phyloP scores from a whole-genome alignment of 2,888 invertebrate genomes.

The Vandiemenella viatica region DNA sequence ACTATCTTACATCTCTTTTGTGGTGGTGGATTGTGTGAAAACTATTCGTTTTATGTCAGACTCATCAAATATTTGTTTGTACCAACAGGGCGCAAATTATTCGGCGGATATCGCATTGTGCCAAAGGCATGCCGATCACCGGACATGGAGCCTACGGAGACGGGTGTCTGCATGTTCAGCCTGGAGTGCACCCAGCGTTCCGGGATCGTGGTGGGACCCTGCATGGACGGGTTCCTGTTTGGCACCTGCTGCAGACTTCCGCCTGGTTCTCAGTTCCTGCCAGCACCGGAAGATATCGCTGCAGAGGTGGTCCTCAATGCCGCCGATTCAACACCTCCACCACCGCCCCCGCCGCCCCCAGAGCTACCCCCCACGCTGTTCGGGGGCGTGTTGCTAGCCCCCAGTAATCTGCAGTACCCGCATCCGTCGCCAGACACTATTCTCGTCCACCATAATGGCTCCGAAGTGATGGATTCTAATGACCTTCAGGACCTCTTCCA shows the following conservation, averaged over 20 bases:
- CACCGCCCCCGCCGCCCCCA: slow-evolving; percentile 2
- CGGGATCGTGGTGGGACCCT: slow-evolving; percentile 75
- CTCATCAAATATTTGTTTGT: neutral
- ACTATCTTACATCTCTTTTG: too few species aligned
- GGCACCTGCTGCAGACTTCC: slow-evolving; percentile 78
- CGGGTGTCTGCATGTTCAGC: slow-evolving; percentile 85
- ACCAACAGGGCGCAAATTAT: slow-evolving; percentile 47
- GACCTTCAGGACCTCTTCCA: slow-evolving; percentile 28
- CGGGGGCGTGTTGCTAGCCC: neutral
- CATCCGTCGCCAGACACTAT: slow-evolving; percentile 41
- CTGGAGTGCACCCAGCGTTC: slow-evolving; percentile 67
- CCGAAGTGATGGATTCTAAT: slow-evolving; percentile 34
- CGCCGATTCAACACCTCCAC: neutral
- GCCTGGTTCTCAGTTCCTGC: slow-evolving; percentile 18
- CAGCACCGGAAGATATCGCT: neutral
- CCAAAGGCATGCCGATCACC: slow-evolving; percentile 57
- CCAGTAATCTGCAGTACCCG: too few species aligned
- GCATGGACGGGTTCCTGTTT: slow-evolving; percentile 85
- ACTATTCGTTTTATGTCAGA: too few species aligned
- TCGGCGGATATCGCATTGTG: slow-evolving; percentile 75
- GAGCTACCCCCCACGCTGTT: neutral
- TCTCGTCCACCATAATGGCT: slow-evolving; percentile 40
- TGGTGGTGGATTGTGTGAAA: too few species aligned
- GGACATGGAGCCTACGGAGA: slow-evolving; percentile 43
- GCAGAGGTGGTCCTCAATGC: slow-evolving; percentile 1